Conservation (phyloP, 2,113 vertebrate genomes). For the Xiphophorus hellerii region DNA sequence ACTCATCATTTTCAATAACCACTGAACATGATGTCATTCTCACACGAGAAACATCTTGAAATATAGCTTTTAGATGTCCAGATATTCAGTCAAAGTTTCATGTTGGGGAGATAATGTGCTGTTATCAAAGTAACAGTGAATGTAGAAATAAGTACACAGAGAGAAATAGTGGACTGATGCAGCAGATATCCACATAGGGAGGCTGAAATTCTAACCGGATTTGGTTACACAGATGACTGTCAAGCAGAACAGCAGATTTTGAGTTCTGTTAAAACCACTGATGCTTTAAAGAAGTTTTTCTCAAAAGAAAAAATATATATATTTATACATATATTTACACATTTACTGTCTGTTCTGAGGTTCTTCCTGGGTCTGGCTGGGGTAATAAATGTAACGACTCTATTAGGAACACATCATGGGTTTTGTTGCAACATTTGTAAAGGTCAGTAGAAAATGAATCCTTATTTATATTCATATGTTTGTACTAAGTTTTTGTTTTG, state of each 20-base stretch:
- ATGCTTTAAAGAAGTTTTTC: background rate
- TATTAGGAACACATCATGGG: no score
- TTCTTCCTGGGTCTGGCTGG: no score
- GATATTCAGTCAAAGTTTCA: background rate
- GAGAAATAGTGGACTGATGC: background rate
- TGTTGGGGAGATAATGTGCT: background rate
- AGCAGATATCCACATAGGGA: background rate
- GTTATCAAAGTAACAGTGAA: background rate
- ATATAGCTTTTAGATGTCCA: background rate
- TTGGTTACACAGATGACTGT: background rate
- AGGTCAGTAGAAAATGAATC: background rate
- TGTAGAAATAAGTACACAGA: background rate
- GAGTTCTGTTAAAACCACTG: background rate
- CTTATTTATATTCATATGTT: background rate
- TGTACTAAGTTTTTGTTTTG: background rate
- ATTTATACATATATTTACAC: no score
- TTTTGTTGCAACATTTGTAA: no score
- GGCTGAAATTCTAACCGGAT: background rate
- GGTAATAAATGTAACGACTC: no score
- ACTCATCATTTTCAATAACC: background rate
- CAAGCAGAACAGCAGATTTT: background rate
- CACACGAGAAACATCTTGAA: background rate
- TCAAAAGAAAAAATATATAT: no score
- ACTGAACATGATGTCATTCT: slow-evolving; percentile 21
- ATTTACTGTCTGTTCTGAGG: background rate